Evolutionary conservation across 2,113 vertebrate genomes (phyloP), one percentile per base, ranked within the genome.

Genomic region (Oophaga pumilio): DNA sequence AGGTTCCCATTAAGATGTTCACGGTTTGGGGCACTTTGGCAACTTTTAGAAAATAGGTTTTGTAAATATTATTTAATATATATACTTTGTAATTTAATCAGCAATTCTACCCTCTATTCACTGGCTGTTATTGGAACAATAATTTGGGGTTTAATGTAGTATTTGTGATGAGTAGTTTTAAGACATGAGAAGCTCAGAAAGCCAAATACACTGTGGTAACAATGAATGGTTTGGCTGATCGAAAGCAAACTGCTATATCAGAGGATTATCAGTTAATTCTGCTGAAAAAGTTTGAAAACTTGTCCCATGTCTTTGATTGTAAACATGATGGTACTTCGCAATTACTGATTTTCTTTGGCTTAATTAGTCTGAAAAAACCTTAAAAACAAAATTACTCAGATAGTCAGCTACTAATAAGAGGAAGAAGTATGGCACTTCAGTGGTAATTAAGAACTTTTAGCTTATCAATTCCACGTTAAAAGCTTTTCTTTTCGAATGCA

Each of bases 401-500:
- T 74, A 83, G 26, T 57, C 33, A 68, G 60, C 76, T 69, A 28
- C n/a, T 76, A 88, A 84, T 87, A 66, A 84, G 59, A 66, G 52
- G 50, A 83, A 77, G 43, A 88, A 68, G 80, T 76, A 76, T 84
- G 68, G 73, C 71, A 68, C 71, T 84, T 77, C 71, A 84, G 76
- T 49, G 33, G 53, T 88, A 76, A 88, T 84, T 84, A 88, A 88
- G 80, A 83, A 88, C 71, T 84, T 88, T 84, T 84, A 88, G 43
- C 52, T 64, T 68, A 84, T 84, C 81, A 83, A 88, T 84, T 76
- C 81, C 69, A 49, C 2, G 60, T 77, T 88, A 88, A 88, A 84
- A 88, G 81, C 87, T 77, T 88, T 84, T 83, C 86, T 82, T 60
- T 88, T 76, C 79, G 84, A 82, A 76, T 88, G 87, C 81, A 88